Percentiles rank a stretch among this genome's conserved stretches.
Conservation (phyloP, 2,113 vertebrate species). For the Peromyscus californicus region DNA sequence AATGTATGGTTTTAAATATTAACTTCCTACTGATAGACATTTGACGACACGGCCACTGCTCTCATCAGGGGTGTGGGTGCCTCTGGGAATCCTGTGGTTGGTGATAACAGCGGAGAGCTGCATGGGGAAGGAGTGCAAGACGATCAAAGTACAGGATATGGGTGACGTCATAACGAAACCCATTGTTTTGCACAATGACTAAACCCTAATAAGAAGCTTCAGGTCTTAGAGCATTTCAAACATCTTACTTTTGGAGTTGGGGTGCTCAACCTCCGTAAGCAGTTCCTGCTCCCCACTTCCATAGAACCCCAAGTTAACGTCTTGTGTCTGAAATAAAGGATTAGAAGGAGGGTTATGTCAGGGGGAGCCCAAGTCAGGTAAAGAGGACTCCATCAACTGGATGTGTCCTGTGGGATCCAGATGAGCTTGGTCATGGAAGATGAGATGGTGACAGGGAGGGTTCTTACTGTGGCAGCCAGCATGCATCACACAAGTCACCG, state of each 20-base stretch:
- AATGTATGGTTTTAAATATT: neutral
- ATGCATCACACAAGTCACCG: neutral
- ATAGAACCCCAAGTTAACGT: neutral
- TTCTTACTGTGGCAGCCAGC: neutral
- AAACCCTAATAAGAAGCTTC: neutral
- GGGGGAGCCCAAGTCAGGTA: neutral
- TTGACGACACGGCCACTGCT: neutral
- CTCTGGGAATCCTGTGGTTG: neutral
- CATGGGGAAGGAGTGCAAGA: neutral
- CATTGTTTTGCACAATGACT: neutral
- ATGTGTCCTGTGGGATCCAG: neutral
- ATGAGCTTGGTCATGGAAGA: neutral
- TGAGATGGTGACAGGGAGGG: neutral
- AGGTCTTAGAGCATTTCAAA: neutral
- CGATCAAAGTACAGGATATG: neutral
- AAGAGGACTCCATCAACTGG: neutral
- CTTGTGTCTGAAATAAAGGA: neutral
- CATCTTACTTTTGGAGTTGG: neutral
- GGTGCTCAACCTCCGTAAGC: neutral
- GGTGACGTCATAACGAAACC: neutral
- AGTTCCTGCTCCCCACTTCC: neutral
- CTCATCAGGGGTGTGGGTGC: neutral
- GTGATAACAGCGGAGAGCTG: neutral
- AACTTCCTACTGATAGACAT: neutral
- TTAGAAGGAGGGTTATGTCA: neutral